phyloP scores from a whole-genome alignment of 2,113 vertebrate species.

The Bubalus kerabau region DNA sequence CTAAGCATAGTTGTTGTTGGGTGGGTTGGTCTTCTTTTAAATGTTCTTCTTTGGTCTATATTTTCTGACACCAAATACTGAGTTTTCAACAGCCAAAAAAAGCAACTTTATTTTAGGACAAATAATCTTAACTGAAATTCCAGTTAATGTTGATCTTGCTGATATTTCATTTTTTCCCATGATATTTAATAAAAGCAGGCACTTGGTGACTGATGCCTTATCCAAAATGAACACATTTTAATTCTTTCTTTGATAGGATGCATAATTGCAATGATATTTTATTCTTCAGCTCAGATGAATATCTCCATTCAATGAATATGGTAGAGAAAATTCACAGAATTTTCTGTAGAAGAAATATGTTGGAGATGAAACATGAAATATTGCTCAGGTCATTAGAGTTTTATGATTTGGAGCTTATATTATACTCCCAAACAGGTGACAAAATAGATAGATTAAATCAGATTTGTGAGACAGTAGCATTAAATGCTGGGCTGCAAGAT shows the following conservation, averaged over 20 bases:
- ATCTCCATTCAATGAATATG: background rate
- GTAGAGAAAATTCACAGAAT: slow-evolving; percentile 27
- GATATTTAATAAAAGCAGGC: slow-evolving; percentile 8
- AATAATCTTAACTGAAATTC: background rate
- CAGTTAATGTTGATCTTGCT: background rate
- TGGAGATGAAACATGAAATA: slow-evolving; percentile 8
- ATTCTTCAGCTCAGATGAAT: background rate
- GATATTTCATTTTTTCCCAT: slow-evolving; percentile 22
- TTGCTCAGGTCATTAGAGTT: slow-evolving; percentile 19
- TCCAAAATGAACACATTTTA: slow-evolving; percentile 6
- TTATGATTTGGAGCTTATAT: slow-evolving; percentile 21
- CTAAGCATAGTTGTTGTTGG: background rate
- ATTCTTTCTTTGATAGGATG: slow-evolving; percentile 40
- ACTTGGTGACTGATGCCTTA: background rate
- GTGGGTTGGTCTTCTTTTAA: background rate
- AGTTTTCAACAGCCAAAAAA: background rate
- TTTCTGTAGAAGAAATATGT: background rate
- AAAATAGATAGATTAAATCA: slow-evolving; percentile 54
- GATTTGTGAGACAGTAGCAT: slow-evolving; percentile 10
- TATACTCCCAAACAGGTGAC: slow-evolving; percentile 8
- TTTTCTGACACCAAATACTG: background rate
- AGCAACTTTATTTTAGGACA: background rate
- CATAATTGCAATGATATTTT: background rate
- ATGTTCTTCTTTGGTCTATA: background rate
- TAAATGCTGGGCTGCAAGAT: slow-evolving; percentile 46